These are phyloP conservation scores for Megathymus violae DNA, from an alignment of 1,140 invertebrate species.

Conservation along the genomic window DNA sequence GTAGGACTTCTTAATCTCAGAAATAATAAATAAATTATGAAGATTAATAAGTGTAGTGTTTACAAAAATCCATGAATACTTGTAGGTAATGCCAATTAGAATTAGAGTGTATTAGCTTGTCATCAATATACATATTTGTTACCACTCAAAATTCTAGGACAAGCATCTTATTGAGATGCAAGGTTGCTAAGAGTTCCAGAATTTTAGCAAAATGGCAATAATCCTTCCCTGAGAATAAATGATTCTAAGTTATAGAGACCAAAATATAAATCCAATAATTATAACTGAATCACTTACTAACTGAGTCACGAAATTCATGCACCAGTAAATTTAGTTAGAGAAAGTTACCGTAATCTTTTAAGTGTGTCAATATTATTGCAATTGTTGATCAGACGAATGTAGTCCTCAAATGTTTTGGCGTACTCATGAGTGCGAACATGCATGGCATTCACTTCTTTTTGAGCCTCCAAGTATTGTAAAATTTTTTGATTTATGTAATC, in stretches of 20 bases:
- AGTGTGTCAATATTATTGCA: slow-evolving; percentile 92
- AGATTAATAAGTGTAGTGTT: neutral
- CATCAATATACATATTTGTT: too few relatives aligned
- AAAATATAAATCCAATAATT: too few relatives aligned
- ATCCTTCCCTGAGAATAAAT: too few relatives aligned
- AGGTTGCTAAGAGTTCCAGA: too few relatives aligned
- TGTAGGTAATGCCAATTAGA: too few relatives aligned
- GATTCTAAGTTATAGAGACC: too few relatives aligned
- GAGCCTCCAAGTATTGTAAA: slow-evolving; percentile 91
- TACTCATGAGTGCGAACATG: slow-evolving; percentile 93
- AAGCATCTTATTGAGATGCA: too few relatives aligned
- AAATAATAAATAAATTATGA: neutral
- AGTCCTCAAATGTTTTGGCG: slow-evolving; percentile 95
- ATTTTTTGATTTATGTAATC: slow-evolving; percentile 96
- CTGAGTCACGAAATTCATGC: slow-evolving; percentile 33
- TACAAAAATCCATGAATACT: too few relatives aligned
- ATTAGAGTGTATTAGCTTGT: too few relatives aligned
- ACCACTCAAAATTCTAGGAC: too few relatives aligned
- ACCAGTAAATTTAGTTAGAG: slow-evolving; percentile 32
- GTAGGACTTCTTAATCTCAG: neutral
- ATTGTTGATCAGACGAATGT: slow-evolving; percentile 92
- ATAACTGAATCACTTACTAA: neutral
- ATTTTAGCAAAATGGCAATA: too few relatives aligned
- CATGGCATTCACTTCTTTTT: slow-evolving; percentile 90
- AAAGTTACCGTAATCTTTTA: slow-evolving; percentile 89